A percentile compares a stretch with the other conserved stretches of the same genome.
Conservation (phyloP, 2,797 vertebrate species). For the Geotrypetes seraphini region DNA sequence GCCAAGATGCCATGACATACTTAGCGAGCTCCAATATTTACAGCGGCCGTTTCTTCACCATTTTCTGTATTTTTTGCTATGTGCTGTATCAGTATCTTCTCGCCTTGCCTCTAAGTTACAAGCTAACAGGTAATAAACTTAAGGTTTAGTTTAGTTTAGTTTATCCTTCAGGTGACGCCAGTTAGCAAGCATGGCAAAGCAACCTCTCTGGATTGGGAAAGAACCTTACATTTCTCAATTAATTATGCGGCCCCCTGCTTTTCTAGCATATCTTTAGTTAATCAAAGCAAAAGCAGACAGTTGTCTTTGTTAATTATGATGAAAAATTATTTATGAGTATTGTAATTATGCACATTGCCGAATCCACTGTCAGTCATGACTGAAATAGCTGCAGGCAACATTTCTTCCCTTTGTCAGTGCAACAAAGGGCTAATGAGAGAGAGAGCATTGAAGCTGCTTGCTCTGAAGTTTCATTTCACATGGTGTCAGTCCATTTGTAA, state of each 20-base stretch:
- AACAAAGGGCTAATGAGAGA: not conserved
- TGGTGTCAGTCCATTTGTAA: not conserved
- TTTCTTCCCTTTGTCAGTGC: not conserved
- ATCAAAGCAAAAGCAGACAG: slow-evolving; percentile 21
- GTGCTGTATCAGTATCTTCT: too few species aligned
- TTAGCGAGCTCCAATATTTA: too few species aligned
- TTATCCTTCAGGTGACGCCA: slow-evolving; percentile 17
- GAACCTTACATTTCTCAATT: slow-evolving; percentile 14
- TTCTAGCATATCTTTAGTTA: slow-evolving; percentile 16
- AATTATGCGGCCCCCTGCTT: slow-evolving; percentile 22
- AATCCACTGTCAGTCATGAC: slow-evolving; percentile 8
- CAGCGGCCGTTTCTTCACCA: too few species aligned
- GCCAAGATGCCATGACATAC: too few species aligned
- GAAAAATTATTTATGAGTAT: slow-evolving; percentile 20
- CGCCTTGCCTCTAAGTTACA: too few species aligned
- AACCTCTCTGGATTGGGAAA: slow-evolving; percentile 8
- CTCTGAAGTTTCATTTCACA: not conserved
- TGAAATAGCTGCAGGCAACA: not conserved
- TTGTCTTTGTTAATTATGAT: slow-evolving; percentile 24
- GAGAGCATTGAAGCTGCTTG: not conserved
- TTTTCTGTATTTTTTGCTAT: too few species aligned
- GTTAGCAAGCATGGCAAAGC: slow-evolving; percentile 11
- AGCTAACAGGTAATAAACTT: slow-evolving; percentile 7
- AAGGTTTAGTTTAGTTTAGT: too few species aligned
- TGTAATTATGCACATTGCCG: slow-evolving; percentile 1